Evolutionary conservation across 2,797 vertebrate genomes (phyloP).

Genomic region (Rhincodon typus): DNA sequence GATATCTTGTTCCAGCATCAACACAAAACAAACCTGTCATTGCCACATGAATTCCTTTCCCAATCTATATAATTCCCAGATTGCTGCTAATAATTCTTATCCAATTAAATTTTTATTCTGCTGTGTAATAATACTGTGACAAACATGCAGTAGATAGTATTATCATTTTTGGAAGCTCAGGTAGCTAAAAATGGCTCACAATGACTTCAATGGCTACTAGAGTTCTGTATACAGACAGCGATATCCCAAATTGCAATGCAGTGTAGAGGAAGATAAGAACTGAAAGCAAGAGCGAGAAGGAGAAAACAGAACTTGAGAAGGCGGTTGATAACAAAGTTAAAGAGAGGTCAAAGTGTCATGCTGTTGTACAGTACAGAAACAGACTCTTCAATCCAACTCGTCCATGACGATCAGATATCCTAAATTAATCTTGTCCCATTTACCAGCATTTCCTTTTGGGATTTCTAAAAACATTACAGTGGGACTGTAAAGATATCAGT

Average conservation of each 20-base stretch:
- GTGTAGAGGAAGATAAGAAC: background rate
- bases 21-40: background rate
- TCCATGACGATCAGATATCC: too few relatives aligned
- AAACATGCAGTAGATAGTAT: too few relatives aligned
- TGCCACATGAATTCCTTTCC: background rate
- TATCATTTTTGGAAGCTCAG: background rate
- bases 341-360: background rate
- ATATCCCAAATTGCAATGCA: background rate
- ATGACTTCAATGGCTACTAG: background rate
- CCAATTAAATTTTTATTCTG: background rate
- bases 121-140: background rate
- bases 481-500: background rate
- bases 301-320: background rate
- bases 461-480: background rate
- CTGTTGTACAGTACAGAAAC: too few relatives aligned
- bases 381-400: too few relatives aligned
- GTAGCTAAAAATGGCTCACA: background rate
- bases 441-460: too few relatives aligned
- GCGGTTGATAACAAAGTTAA: background rate
- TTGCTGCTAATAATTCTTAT: background rate
- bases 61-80: background rate
- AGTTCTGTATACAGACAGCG: background rate
- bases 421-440: too few relatives aligned
- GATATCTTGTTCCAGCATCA: background rate
- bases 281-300: background rate